Conservation (phyloP, 2,113 vertebrate species). For the Lagopus leucura region DNA sequence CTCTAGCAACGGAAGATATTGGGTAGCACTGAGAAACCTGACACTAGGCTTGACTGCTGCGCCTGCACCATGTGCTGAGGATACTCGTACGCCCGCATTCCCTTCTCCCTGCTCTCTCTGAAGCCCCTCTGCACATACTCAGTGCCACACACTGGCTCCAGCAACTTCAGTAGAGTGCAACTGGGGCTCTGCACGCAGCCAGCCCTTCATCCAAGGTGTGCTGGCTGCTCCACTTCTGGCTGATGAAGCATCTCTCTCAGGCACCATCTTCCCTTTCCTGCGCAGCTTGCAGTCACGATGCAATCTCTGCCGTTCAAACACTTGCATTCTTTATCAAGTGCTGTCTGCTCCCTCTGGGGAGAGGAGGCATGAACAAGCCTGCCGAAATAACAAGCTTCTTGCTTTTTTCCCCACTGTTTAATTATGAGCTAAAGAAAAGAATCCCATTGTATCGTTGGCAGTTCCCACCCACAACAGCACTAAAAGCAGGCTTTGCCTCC, state of each 20-base stretch:
- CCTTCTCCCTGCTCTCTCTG: background rate
- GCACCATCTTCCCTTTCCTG: background rate
- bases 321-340: background rate
- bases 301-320: background rate
- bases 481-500: background rate
- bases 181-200: background rate
- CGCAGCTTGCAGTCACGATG: background rate
- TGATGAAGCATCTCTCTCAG: conserved; percentile 11
- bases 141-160: background rate
- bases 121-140: background rate
- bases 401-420: fast-evolving
- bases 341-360: background rate
- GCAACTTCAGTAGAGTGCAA: background rate
- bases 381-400: background rate
- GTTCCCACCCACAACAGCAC: background rate
- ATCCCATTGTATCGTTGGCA: background rate
- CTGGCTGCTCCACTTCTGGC: background rate
- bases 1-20: fast-evolving
- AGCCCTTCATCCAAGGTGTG: background rate
- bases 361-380: background rate
- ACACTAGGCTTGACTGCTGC: background rate
- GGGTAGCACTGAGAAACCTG: fast-evolving
- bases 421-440: background rate
- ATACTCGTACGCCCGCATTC: background rate
- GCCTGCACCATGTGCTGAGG: background rate